These are phyloP conservation scores for Mobula birostris DNA, from an alignment of 2,113 vertebrate genomes.

Conservation along the genomic window DNA sequence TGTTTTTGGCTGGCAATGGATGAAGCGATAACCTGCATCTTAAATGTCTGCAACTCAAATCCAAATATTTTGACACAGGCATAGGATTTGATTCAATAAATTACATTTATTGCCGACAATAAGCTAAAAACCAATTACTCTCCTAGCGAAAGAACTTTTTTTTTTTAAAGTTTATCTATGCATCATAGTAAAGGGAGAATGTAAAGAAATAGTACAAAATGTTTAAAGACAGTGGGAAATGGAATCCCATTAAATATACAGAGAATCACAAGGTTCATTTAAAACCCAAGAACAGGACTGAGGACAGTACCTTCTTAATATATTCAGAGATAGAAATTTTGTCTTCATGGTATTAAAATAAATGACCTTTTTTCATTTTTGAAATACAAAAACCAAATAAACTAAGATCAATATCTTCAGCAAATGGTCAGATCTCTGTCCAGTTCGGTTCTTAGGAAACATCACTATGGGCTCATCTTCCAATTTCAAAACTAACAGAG, in stretches of 20 bases:
- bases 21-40: too few relatives aligned
- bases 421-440: background rate
- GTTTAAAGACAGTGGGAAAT: too few relatives aligned
- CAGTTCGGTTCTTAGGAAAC: background rate
- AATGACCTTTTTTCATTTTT: background rate
- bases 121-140: background rate
- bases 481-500: background rate
- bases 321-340: background rate
- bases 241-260: background rate
- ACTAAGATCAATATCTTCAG: background rate
- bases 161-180: too few relatives aligned
- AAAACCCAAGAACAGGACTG: background rate
- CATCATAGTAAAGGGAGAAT: background rate
- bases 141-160: background rate
- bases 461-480: background rate
- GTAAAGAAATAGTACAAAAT: background rate
- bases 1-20: too few relatives aligned
- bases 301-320: background rate
- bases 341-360: too few relatives aligned
- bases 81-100: background rate
- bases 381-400: background rate
- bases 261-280: background rate
- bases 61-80: background rate
- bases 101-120: background rate
- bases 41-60: too few relatives aligned